Conservation (phyloP, 2,113 vertebrate species). For the Ciconia maguari region DNA sequence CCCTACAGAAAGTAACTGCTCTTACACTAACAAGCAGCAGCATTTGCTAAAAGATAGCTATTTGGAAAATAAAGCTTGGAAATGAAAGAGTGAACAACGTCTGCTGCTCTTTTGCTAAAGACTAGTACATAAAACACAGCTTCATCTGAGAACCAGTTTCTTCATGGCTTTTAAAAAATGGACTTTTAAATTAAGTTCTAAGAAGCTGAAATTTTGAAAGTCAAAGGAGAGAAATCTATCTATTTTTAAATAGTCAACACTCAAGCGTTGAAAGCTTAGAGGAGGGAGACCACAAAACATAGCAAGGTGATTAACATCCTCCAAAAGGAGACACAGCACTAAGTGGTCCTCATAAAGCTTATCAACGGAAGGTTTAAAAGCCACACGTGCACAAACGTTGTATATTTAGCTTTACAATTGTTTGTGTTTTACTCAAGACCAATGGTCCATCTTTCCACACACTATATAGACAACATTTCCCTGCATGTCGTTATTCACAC, state of each 20-base stretch:
- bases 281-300: neutral
- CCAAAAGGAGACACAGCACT: neutral
- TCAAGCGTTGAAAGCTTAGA: neutral
- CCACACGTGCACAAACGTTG: fast-evolving
- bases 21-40: neutral
- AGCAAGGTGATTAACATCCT: neutral
- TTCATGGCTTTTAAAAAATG: neutral
- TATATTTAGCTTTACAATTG: neutral
- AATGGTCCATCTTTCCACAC: neutral
- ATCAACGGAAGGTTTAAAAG: neutral
- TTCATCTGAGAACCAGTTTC: neutral
- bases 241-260: neutral
- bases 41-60: neutral
- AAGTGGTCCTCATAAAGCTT: neutral
- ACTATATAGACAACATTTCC: neutral
- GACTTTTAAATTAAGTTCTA: neutral
- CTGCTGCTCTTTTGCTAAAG: neutral
- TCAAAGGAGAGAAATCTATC: neutral
- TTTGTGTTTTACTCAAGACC: neutral
- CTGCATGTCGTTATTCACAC: neutral
- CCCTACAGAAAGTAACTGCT: neutral
- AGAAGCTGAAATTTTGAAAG: neutral
- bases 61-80: neutral
- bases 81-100: neutral
- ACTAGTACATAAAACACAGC: neutral